Percentiles rank a stretch among this genome's conserved stretches.
Evolutionary conservation across 2,113 vertebrate species (phyloP).

Genomic region (Protomyctophum bolini): DNA sequence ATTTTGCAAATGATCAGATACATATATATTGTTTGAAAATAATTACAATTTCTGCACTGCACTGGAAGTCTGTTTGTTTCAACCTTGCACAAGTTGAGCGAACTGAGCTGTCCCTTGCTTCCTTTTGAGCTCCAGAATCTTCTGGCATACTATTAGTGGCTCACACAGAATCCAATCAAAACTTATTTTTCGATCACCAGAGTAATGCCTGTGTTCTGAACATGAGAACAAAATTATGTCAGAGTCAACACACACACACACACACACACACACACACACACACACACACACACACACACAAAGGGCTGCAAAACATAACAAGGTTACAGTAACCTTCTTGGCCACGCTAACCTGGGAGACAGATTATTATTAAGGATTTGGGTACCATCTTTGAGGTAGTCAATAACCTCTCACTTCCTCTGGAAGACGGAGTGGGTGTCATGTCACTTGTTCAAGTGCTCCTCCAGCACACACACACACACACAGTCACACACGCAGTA

Average conservation of each 20-base stretch:
- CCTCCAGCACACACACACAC: too few species aligned
- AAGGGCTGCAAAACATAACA: too few species aligned
- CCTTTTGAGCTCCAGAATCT: constrained; percentile 1
- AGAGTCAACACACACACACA: constrained; percentile 1
- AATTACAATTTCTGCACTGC: background rate
- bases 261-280: background rate
- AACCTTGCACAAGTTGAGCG: background rate
- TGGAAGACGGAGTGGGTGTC: too few species aligned
- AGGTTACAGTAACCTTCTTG: too few species aligned
- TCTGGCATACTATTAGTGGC: background rate
- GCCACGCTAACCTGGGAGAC: too few species aligned
- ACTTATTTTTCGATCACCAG: constrained; percentile 6
- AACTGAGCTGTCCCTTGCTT: background rate
- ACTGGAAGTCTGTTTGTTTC: background rate
- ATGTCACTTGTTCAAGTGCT: too few species aligned
- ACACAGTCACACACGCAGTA: too few species aligned
- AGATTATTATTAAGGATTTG: too few species aligned
- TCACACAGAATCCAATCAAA: constrained; percentile 10
- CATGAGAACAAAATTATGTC: constrained; percentile 3
- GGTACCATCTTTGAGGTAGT: too few species aligned
- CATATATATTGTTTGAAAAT: constrained; percentile 1
- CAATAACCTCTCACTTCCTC: too few species aligned
- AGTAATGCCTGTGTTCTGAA: constrained; percentile 3
- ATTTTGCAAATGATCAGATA: too few species aligned
- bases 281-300: background rate